A percentile compares a stretch with the other conserved stretches of the same genome.
These are phyloP conservation scores for Cheilosia soror DNA, from an alignment of 2,888 invertebrate species.

Conservation along the genomic window DNA sequence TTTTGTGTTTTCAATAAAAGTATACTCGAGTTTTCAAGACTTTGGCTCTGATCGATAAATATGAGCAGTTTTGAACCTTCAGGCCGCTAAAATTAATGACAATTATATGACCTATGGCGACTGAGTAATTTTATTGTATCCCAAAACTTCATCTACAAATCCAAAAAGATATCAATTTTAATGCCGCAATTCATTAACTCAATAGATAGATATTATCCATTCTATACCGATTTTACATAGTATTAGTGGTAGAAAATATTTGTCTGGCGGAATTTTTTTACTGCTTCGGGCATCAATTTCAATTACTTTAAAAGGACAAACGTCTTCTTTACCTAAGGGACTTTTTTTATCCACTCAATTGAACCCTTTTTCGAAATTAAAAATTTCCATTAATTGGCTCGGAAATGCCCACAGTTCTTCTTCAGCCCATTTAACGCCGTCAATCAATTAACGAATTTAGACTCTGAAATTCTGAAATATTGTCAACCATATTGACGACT, in stretches of 20 bases:
- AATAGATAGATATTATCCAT: no score
- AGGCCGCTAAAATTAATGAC: no score
- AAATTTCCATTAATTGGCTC: slow-evolving; percentile 60
- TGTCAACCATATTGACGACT: slow-evolving; percentile 16
- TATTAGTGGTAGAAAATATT: background rate
- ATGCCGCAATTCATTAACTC: no score
- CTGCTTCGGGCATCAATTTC: slow-evolving; percentile 61
- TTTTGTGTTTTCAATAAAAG: no score
- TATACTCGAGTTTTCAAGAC: no score
- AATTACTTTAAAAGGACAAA: slow-evolving; percentile 54
- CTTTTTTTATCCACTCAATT: slow-evolving; percentile 18
- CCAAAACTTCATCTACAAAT: no score
- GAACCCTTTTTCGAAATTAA: slow-evolving; percentile 50
- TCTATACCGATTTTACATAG: no score
- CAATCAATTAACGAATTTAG: slow-evolving; percentile 68
- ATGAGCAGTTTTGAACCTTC: no score
- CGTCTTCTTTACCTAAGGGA: slow-evolving; percentile 6
- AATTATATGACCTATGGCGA: no score
- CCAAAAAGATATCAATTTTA: no score
- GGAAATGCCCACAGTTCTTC: slow-evolving; percentile 29
- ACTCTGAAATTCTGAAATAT: slow-evolving; percentile 32
- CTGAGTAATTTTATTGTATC: no score
- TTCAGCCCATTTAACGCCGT: slow-evolving; percentile 48
- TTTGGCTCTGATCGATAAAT: no score
- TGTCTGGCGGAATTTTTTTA: slow-evolving; percentile 16